phyloP scores from a whole-genome alignment of 2,888 invertebrate genomes.

The Rhingia campestris region DNA sequence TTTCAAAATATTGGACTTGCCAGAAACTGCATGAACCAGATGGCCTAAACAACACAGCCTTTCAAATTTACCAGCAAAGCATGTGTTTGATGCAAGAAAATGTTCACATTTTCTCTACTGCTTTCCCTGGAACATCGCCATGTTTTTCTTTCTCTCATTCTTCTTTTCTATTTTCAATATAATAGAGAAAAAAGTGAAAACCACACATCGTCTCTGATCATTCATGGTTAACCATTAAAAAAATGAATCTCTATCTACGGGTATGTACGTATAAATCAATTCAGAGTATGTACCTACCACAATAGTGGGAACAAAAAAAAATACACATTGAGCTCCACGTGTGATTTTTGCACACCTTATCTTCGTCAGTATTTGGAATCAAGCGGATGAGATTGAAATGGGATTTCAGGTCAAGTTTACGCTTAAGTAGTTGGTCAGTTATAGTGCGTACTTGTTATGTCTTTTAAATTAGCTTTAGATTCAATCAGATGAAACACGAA shows the following conservation, averaged over 20 bases:
- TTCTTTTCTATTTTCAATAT: constrained; percentile 29
- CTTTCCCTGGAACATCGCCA: constrained; percentile 49
- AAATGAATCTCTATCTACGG: background rate
- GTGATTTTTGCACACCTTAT: constrained; percentile 7
- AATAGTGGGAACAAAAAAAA: background rate
- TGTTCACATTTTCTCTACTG: constrained; percentile 17
- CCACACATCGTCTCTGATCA: constrained; percentile 2
- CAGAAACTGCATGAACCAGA: background rate
- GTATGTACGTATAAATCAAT: no score
- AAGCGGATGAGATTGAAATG: constrained; percentile 27
- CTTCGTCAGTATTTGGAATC: constrained; percentile 12
- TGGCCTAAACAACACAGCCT: background rate
- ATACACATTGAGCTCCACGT: background rate
- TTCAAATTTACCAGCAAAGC: background rate
- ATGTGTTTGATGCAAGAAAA: background rate
- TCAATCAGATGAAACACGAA: background rate
- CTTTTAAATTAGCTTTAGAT: constrained; percentile 30
- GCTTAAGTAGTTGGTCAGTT: constrained; percentile 15
- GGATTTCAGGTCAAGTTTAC: constrained; percentile 51
- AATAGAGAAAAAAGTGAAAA: constrained; percentile 41
- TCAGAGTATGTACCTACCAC: background rate
- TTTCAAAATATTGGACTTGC: background rate
- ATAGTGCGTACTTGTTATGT: constrained; percentile 15
- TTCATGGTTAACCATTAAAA: constrained; percentile 20
- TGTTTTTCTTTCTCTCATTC: constrained; percentile 22